These are phyloP conservation scores for Heliconius sara DNA, from an alignment of 2,888 invertebrate genomes.

Conservation along the genomic window DNA sequence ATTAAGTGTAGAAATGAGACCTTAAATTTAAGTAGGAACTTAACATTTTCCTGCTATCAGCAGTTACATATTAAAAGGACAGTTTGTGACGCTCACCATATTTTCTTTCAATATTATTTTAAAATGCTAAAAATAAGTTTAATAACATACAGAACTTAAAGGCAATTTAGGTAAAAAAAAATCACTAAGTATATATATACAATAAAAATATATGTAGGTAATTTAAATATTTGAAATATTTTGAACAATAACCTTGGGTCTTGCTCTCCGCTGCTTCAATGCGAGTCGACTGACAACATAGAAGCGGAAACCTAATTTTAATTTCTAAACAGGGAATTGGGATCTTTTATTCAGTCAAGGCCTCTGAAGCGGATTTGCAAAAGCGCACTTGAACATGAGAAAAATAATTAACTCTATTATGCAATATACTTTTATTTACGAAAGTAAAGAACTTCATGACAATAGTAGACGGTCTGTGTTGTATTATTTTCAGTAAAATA, in stretches of 20 bases:
- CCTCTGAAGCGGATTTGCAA: conserved; percentile 25
- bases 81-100: too few relatives aligned
- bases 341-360: conserved; percentile 31
- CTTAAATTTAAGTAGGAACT: neutral
- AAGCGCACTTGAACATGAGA: conserved; percentile 11
- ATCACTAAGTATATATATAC: neutral
- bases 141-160: neutral
- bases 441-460: neutral
- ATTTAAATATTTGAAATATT: conserved; percentile 11
- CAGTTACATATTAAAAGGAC: too few relatives aligned
- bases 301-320: conserved; percentile 32
- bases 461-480: neutral
- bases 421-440: conserved; percentile 5
- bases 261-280: conserved; percentile 18
- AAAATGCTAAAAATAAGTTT: too few relatives aligned
- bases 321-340: conserved; percentile 33
- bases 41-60: too few relatives aligned
- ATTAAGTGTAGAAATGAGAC: neutral
- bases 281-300: conserved; percentile 20
- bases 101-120: too few relatives aligned
- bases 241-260: neutral
- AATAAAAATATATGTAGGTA: too few relatives aligned
- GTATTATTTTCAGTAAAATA: neutral
- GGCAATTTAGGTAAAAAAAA: neutral
- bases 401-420: conserved; percentile 14